Conservation (phyloP, 1,140 invertebrate species). For the Macrocentrus cingulum region DNA sequence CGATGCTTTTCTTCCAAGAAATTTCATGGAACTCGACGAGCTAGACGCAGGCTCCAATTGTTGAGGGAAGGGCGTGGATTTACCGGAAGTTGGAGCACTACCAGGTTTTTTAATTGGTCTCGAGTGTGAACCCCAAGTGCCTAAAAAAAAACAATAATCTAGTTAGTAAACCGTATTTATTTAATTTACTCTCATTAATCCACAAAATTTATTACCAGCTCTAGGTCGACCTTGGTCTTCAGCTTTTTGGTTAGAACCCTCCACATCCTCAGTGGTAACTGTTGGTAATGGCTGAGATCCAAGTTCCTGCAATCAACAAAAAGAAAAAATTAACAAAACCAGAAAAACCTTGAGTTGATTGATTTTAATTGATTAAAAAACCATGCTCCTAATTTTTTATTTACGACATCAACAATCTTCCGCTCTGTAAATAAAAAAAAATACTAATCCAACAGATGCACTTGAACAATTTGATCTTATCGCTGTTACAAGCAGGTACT, state of each 20-base stretch:
- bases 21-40: constrained; percentile 45
- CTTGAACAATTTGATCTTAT: background rate
- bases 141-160: constrained; percentile 50
- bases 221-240: constrained; percentile 50
- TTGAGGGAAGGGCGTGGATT: constrained; percentile 48
- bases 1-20: constrained; percentile 38
- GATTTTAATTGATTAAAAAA: no score
- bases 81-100: constrained; percentile 49
- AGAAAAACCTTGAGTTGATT: no score
- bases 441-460: no score
- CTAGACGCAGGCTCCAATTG: constrained; percentile 42
- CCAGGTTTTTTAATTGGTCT: constrained; percentile 49
- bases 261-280: constrained; percentile 56
- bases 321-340: constrained; percentile 9
- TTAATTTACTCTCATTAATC: background rate
- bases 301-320: constrained; percentile 60
- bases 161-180: constrained; percentile 8
- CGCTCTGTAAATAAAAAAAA: no score
- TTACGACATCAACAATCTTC: no score
- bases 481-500: background rate
- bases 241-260: constrained; percentile 41
- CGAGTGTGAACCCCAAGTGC: constrained; percentile 66
- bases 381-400: no score
- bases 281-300: constrained; percentile 67
- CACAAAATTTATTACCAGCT: constrained; percentile 42